Evolutionary conservation across 1,140 invertebrate species (phyloP).

Genomic region (Pseudomyrmex gracilis): DNA sequence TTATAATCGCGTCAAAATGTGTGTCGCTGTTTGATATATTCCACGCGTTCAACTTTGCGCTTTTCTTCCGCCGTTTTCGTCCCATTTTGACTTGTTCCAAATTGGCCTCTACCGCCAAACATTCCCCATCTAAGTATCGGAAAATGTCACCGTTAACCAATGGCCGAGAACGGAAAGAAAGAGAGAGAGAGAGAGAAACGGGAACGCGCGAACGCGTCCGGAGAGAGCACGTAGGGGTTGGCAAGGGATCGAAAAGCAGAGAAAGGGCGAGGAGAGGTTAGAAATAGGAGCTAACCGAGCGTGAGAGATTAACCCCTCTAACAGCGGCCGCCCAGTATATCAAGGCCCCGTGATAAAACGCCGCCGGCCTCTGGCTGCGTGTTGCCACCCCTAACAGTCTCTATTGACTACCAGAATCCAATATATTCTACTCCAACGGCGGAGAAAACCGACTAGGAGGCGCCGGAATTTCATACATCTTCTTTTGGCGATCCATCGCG

Average conservation of each 20-base stretch:
- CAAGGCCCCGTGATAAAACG: conserved; percentile 85
- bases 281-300: conserved; percentile 85
- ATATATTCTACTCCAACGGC: conserved; percentile 84
- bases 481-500: conserved; percentile 79
- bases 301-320: conserved; percentile 86
- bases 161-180: conserved; percentile 42
- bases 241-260: conserved; percentile 72
- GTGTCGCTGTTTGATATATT: conserved; percentile 28
- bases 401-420: conserved; percentile 85
- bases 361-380: conserved; percentile 82
- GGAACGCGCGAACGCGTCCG: conserved; percentile 46
- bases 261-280: conserved; percentile 79
- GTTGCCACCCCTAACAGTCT: conserved; percentile 84
- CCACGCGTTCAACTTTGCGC: conserved; percentile 9
- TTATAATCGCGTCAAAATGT: background rate
- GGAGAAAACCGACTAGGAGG: conserved; percentile 84
- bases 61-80: conserved; percentile 2
- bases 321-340: conserved; percentile 85
- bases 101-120: conserved; percentile 45
- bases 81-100: conserved; percentile 44
- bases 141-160: conserved; percentile 61
- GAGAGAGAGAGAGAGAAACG: conserved; percentile 30
- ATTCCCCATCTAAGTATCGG: conserved; percentile 42
- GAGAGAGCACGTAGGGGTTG: conserved; percentile 43
- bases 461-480: conserved; percentile 85